Evolutionary conservation across 2,797 vertebrate species (phyloP).

Genomic region (Miichthys miiuy): DNA sequence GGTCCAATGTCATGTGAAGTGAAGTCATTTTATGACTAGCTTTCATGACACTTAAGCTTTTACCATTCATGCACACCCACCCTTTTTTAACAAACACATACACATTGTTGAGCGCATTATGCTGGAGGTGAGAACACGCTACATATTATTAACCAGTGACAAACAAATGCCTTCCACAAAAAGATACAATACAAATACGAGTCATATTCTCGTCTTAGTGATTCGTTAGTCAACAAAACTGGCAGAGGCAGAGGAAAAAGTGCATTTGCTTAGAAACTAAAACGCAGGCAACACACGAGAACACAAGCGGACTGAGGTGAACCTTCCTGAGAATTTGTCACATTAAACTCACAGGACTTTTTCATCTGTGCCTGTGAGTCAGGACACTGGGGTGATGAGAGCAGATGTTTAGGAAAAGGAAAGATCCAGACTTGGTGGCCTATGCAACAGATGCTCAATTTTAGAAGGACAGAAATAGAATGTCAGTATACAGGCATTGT

Average conservation of each 20-base stretch:
- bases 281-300: conserved; percentile 6
- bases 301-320: conserved; percentile 13
- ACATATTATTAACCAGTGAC: conserved; percentile 26
- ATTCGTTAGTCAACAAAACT: conserved; percentile 26
- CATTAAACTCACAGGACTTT: conserved; percentile 11
- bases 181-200: conserved; percentile 7
- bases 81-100: conserved; percentile 17
- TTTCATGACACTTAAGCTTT: conserved; percentile 18
- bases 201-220: conserved; percentile 40
- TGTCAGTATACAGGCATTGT: background rate
- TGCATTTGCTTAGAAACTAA: conserved; percentile 39
- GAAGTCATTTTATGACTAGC: conserved; percentile 17
- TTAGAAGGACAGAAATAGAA: background rate
- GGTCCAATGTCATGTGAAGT: background rate
- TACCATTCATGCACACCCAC: conserved; percentile 25
- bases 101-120: conserved; percentile 9
- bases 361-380: background rate
- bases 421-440: background rate
- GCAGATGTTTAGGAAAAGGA: background rate
- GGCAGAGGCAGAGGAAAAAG: conserved; percentile 32
- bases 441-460: background rate
- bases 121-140: conserved; percentile 15
- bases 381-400: background rate
- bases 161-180: conserved; percentile 41
- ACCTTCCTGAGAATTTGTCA: conserved; percentile 58